Base-by-base conservation (phyloP, 30 jellyfish, hydroid and myxozoan species). In the Clytia hemisphaerica region DNA sequence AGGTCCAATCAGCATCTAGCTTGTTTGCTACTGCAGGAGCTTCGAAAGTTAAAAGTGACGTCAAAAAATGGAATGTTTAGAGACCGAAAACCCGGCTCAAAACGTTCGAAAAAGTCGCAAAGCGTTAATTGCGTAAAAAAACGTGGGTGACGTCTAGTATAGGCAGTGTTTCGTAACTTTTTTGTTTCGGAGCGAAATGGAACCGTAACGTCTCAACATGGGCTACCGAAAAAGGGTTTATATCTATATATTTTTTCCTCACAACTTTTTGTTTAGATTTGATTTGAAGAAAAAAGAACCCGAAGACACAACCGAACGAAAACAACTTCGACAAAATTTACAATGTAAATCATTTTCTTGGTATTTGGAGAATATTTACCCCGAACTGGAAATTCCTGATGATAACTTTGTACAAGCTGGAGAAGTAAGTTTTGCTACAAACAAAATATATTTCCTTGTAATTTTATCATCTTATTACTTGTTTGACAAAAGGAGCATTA, bases 311-410 rank as follows among this genome's bases (percentile, higher is more conserved):
- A 74, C 88, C 9, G 95, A 73, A 1, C 74, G 99, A 15, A 50
- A 58, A 37, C 68, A 37, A 21, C 63, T 91, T 32, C 93, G 99
- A 16, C 47, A 67, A 29, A 68, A 55, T 47, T 61, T 91, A 32
- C 78, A 81, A 21, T 91, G 99, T 81, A 91, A 91, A 75, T 69
- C 61, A 38, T 91, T 91, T 48, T 70, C 82, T 38, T 91, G 99
- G 99, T 91, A 91, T 58, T 69, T 91, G 12, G 86, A 82, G 12
- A 91, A 91, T 40, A 83, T 91, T 48, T 91, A 91, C 54, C 99
- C 99, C 0, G 99, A 91, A 66, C 57, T 91, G 58, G 94, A 82
- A 45, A 72, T 91, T 24, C 99, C 99, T 37, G 99, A 91, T 65
- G 99, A 91, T 73, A 91, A 91, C 59, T 91, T 76, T 54, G 25